Evolutionary conservation across 2,113 vertebrate genomes (phyloP), one percentile per base, ranked within the genome.

Genomic region (Bos javanicus): DNA sequence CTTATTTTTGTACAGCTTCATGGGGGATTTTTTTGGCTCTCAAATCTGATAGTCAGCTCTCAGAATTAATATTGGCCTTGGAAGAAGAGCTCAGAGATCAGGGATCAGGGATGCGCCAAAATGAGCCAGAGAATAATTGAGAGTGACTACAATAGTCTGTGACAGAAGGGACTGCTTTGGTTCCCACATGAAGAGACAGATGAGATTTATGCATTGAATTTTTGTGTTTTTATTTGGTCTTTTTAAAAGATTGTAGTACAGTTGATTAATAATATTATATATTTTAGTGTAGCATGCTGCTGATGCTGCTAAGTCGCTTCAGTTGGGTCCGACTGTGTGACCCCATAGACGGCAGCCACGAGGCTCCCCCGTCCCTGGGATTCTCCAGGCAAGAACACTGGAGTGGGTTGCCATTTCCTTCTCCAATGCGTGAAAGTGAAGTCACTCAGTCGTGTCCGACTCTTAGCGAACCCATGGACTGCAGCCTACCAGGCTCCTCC

Each of bases 41-140:
- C 13, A 4, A 67, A 43, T 82, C n/a, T 87, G 46, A 50, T 59
- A 76, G 28, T 87, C 59, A 76, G n/a, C 71, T 97, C 76, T 96
- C 78, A 91, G 86, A 95, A 91, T 60, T 86, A 74, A 71, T 88
- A 71, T 50, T n/a, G 48, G 14, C 19, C 26, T 86, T 83, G 48
- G 82, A 83, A 95, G 56, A 92, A 94, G 93, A 82, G 5, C 19
- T 50, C n/a, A 92, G n/a, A 25, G 36, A 74, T 74, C 71, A 78
- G 74, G 48, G 26, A 16, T 82, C 39, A 82, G 25, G 23, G 16
- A 43, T 62, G 28, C 0, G 4, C 46, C 50, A 43, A 74, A 93
- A 33, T 19, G 57, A 98, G 30, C 48, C 12, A 52, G 78, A 90
- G 80, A 60, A 82, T 91, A 60, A 23, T 13, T 7, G 7, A 26